These are phyloP conservation scores for Hypothenemus hampei DNA, from an alignment of 1,140 invertebrate genomes.

Conservation along the genomic window DNA sequence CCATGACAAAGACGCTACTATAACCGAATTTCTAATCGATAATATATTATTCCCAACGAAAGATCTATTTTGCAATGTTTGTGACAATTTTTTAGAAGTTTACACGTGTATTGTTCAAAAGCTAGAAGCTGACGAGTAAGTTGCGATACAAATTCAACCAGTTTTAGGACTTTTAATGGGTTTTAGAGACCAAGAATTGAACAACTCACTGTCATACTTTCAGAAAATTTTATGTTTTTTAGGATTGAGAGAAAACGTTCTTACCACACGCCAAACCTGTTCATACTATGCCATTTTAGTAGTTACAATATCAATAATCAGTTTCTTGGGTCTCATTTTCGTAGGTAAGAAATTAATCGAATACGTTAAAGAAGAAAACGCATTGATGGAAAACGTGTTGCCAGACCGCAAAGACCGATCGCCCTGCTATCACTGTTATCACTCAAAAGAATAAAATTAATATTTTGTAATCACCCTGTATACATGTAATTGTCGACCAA, in stretches of 20 bases:
- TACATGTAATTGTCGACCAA: too few species aligned
- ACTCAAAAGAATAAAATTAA: neutral
- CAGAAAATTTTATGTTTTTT: neutral
- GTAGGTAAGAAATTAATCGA: constrained; percentile 12
- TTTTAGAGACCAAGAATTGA: neutral
- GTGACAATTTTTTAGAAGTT: constrained; percentile 23
- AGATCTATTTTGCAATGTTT: constrained; percentile 23
- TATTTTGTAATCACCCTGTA: too few species aligned
- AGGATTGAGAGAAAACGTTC: neutral
- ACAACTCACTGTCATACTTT: neutral
- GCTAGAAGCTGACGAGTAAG: constrained; percentile 4
- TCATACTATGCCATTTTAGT: constrained; percentile 14
- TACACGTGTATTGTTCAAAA: constrained; percentile 21
- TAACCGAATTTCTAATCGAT: constrained; percentile 17
- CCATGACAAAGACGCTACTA: constrained; percentile 7
- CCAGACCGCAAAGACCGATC: constrained; percentile 5
- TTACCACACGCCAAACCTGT: neutral
- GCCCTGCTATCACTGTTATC: constrained; percentile 1
- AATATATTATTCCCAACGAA: constrained; percentile 20
- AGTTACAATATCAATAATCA: constrained; percentile 1
- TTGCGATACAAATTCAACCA: neutral
- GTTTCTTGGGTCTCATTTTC: neutral
- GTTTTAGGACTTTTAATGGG: neutral
- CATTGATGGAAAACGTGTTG: constrained; percentile 3
- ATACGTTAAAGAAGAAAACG: constrained; percentile 15